These are phyloP conservation scores for Lasioglossum zephyrum DNA, from an alignment of 2,888 invertebrate species.

Conservation along the genomic window DNA sequence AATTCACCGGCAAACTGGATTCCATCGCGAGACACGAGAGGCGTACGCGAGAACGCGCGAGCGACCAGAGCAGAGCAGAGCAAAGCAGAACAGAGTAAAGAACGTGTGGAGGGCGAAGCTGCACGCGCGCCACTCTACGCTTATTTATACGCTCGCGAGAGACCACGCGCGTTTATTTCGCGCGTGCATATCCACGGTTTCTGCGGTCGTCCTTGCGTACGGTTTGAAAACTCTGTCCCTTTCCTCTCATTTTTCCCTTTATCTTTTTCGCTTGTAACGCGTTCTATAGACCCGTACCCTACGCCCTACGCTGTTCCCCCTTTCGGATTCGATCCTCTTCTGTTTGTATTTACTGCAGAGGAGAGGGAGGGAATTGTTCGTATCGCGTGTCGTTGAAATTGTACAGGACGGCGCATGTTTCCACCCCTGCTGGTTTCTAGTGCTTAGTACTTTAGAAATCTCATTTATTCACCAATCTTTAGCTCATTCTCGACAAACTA, in stretches of 20 bases:
- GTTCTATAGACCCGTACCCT: background rate
- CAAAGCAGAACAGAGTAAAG: background rate
- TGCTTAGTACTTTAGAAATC: no score
- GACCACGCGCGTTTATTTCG: slow-evolving; percentile 36
- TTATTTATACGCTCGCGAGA: slow-evolving; percentile 43
- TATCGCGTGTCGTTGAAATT: background rate
- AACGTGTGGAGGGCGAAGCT: background rate
- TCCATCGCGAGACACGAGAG: slow-evolving; percentile 46
- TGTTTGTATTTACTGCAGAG: background rate
- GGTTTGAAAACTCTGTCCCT: slow-evolving; percentile 10
- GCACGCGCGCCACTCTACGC: slow-evolving; percentile 22
- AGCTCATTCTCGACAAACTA: no score
- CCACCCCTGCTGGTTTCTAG: no score
- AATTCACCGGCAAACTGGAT: slow-evolving; percentile 71
- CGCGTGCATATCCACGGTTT: slow-evolving; percentile 37
- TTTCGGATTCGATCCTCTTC: background rate
- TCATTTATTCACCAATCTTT: no score
- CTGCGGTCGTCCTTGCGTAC: slow-evolving; percentile 29
- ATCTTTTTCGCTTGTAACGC: background rate
- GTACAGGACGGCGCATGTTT: background rate
- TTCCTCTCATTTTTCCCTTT: background rate
- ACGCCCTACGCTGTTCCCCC: background rate
- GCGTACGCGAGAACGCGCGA: slow-evolving; percentile 8
- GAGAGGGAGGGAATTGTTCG: background rate
- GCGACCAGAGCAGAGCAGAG: background rate